Base-by-base conservation (phyloP, 2,113 vertebrate genomes). In the Melanerpes formicivorus region DNA sequence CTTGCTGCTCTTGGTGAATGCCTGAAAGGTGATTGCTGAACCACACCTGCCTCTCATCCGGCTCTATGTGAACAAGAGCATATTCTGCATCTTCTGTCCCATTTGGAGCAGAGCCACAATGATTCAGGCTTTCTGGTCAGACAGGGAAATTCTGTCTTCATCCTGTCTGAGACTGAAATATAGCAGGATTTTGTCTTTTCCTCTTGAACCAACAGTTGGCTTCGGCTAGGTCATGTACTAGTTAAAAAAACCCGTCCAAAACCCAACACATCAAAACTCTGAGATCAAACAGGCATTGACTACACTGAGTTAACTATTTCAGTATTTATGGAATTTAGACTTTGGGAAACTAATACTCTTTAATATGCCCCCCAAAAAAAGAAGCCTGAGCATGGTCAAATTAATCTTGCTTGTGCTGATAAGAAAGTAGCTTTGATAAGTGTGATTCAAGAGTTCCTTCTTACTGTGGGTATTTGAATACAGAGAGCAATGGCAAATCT, bases 61-160 rank as follows among this genome's bases (percentile, higher is more conserved):
- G 19, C 42, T 62, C 16, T 34, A 1, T 0, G 0, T 55, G 79
- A 79, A 29, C 13, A 26, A 32, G 32, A 85, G 42, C 52, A 3
- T 10, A 14, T 60, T 86, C 40, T 91, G 25, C 15, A 10, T 85
- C n/a, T 80, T 87, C 30, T 83, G 37, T 59, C 60, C 44, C 12
- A 11, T 63, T 59, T 92, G 73, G 52, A 88, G 70, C 52, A 56
- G 42, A 65, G 73, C 87, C 25, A 65, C 30, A 25, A 7, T 1
- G 10, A 23, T 65, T 80, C 64, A 5, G 15, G 19, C 60, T 71
- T 88, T 88, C 52, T 90, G 18, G 34, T 71, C 80, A 90, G 82
- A 32, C n/a, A 8, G 23, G 40, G 26, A 48, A 76, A n/a, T 59
- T 84, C 16, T 67, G 56, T 59, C 66, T 48, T 67, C 1, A 8